Base-by-base conservation (phyloP, 2,113 vertebrate species). In the Sceloporus tristichus region DNA sequence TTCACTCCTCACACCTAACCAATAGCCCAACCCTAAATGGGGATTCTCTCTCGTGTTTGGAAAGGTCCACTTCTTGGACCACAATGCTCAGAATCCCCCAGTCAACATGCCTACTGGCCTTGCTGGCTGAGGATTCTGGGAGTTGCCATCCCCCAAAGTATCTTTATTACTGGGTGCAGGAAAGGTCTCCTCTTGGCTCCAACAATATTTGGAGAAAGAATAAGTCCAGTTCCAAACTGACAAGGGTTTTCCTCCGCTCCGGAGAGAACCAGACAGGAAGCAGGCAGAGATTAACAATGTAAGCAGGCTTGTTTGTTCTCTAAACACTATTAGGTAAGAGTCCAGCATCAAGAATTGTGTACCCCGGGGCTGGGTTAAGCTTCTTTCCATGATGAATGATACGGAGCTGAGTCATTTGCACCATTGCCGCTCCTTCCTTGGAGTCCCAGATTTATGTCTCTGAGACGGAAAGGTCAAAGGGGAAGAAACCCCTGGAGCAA, bases 391-490 rank as follows among this genome's bases (percentile, higher is more conserved):
- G 1, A 25, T 21, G 2, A 3, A 0, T 13, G 29, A 86, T 87
- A 71, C 40, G 77, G 0, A 29, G 0, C 1, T 91, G 92, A 90
- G 11, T 93, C 94, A 87, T 82, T 0, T 23, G 7, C 40, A 40
- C 18, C 9, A 7, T 29, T 18, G n/a, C 42, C 42, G 14, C 84
- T 85, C n/a, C 14, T 16, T 56, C 25, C 34, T 34, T 34, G 34
- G 11, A 62, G 59, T 42, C 82, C 34, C 25, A 48, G 73, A 71
- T 25, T 53, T 23, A 23, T 71, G 42, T 59, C 79, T 66, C 40
- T 56, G 56, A 11, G 34, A 6, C 42, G 25, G n/a, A n/a, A 0
- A 0, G 2, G 75, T 21, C 23, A 87, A 79, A 0, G 70, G 2
- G n/a, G 5, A 78, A 92, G 92, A 40, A 40, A 19, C 8, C 48